Base-by-base conservation (phyloP, 2,113 vertebrate species). In the Bambusicola thoracicus region DNA sequence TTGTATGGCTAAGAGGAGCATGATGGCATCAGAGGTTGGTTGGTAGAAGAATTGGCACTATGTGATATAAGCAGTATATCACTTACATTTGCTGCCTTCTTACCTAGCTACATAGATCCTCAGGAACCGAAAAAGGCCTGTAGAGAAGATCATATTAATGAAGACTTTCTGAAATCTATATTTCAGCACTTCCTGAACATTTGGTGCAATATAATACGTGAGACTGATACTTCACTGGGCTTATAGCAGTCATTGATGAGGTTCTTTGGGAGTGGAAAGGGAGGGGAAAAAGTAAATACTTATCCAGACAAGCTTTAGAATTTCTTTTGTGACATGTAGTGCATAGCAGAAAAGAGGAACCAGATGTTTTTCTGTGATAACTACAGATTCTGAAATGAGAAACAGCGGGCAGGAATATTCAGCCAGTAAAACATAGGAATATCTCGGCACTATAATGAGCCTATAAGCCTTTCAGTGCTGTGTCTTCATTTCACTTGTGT, bases 331-430 rank as follows among this genome's bases (percentile, higher is more conserved):
- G 66, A 49, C 38, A 6, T 36, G n/a, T 70, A 61, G 34, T 40
- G 29, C 27, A 16, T 8, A 40, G 38, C 15, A 78, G 41, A 83
- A 83, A 87, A 88, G n/a, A 72, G 16, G 44, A 77, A 83, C 38
- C 72, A 78, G 62, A 46, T 6, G 2, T 61, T 95, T 76, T 78
- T 89, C 53, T 89, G 29, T 77, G 80, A 87, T 70, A 95, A 77
- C 83, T 30, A 17, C 46, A 56, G 69, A 93, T 75, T 86, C 63
- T 87, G 74, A 90, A 94, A 91, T 80, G 48, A 87, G 80, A 75
- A 92, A 93, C 48, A 94, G 73, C 44, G 76, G 59, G 38, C 21
- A 70, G 40, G 38, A 85, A 90, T 81, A 81, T 43, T 41, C 32
- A 90, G 41, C 40, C 74, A 90, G 21, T 82, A 80, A 63, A 87